Conservation (phyloP, 1,140 invertebrate genomes). For the Tetraneura akinire region DNA sequence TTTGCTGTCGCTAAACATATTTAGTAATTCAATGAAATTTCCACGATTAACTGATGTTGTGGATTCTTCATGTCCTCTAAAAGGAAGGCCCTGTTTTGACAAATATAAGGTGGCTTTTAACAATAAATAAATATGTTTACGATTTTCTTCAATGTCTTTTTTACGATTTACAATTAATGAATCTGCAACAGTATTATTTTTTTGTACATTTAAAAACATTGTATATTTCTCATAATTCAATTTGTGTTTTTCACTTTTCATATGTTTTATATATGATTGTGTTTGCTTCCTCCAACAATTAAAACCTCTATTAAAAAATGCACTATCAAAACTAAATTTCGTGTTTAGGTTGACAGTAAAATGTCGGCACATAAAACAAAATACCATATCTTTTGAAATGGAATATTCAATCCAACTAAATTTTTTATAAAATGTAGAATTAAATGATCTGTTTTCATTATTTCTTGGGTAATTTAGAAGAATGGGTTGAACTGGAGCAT, state of each 20-base stretch:
- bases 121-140: constrained; percentile 17
- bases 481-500: constrained; percentile 9
- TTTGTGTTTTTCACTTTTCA: background rate
- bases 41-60: background rate
- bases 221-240: background rate
- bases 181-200: background rate
- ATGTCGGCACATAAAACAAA: constrained; percentile 27
- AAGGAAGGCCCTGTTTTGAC: background rate
- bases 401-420: constrained; percentile 30
- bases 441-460: constrained; percentile 15
- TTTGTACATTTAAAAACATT: constrained; percentile 6
- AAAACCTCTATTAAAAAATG: constrained; percentile 28
- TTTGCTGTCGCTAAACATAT: constrained; percentile 20
- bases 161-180: background rate
- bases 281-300: constrained; percentile 9
- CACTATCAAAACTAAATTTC: background rate
- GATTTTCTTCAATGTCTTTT: constrained; percentile 33
- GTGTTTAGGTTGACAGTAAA: background rate
- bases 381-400: constrained; percentile 11
- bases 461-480: constrained; percentile 1
- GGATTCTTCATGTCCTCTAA: background rate
- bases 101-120: constrained; percentile 24
- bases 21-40: constrained; percentile 29
- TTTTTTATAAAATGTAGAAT: constrained; percentile 3
- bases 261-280: constrained; percentile 17